A percentile compares a stretch with the other conserved stretches of the same genome.
phyloP scores from a whole-genome alignment of 2,113 vertebrate genomes.

The Dicentrarchus labrax region DNA sequence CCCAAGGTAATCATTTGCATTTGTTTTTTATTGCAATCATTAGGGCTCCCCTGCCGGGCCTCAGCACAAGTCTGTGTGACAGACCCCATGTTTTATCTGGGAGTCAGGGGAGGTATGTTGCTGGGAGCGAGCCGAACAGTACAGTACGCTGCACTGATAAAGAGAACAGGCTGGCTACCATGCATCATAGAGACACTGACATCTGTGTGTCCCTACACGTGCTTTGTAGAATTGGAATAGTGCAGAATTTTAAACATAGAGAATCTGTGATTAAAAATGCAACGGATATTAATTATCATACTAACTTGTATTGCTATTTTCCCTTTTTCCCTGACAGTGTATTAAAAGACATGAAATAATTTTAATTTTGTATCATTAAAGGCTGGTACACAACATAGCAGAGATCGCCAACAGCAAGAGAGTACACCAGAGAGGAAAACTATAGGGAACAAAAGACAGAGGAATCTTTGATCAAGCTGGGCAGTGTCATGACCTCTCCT shows the following conservation, averaged over 20 bases:
- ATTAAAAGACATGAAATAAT: slow-evolving; percentile 35
- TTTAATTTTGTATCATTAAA: slow-evolving; percentile 40
- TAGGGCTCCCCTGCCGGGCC: slow-evolving; percentile 79
- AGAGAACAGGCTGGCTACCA: slow-evolving; percentile 65
- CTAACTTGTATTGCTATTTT: slow-evolving; percentile 43
- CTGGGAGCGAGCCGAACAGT: slow-evolving; percentile 69
- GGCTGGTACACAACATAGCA: slow-evolving; percentile 28
- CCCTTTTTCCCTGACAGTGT: slow-evolving; percentile 31
- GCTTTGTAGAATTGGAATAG: slow-evolving; percentile 34
- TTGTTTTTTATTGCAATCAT: slow-evolving; percentile 85
- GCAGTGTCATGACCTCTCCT: slow-evolving; percentile 52
- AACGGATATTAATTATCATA: slow-evolving; percentile 53
- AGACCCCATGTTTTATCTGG: slow-evolving; percentile 81
- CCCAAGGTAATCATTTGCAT: slow-evolving; percentile 86
- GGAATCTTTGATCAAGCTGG: slow-evolving; percentile 52
- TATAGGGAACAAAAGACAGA: slow-evolving; percentile 44
- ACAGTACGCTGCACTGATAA: slow-evolving; percentile 74
- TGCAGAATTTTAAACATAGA: slow-evolving; percentile 28
- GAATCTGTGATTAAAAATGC: slow-evolving; percentile 64
- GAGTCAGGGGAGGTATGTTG: slow-evolving; percentile 79
- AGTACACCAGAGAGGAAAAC: slow-evolving; percentile 29
- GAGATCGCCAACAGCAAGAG: slow-evolving; percentile 18
- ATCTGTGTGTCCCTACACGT: slow-evolving; percentile 59
- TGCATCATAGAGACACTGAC: slow-evolving; percentile 69
- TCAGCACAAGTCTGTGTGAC: slow-evolving; percentile 75